Evolutionary conservation across 2,113 vertebrate genomes (phyloP), one percentile per base, ranked within the genome.

Genomic region (Callopanchax toddi): DNA sequence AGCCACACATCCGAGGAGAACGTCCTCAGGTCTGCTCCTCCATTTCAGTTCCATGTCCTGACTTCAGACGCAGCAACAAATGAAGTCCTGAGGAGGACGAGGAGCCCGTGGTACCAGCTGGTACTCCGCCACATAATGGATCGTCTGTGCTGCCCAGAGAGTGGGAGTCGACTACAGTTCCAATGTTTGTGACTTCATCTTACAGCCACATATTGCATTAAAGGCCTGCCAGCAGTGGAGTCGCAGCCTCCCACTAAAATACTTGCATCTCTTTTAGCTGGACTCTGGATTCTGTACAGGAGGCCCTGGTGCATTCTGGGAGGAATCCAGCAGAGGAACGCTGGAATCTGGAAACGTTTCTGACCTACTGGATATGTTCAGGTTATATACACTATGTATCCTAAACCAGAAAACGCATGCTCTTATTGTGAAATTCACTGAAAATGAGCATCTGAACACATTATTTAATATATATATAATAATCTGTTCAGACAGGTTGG

Each of bases 101-200:
- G 73, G 76, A 88, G 84, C 72, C 82, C 59, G 78, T 89, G 90
- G 89, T 87, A 92, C 92, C 87, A 90, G 89, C 88, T 90, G 91
- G 91, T 90, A 92, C 92, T 81, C 67, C 63, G 71, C 67, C 85
- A 87, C 85, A 93, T 91, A 93, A 93, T 81, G 91, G 61, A 78
- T 70, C 16, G 76, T 87, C 89, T 91, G 91, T 93, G 86, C 83
- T 90, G 81, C 57, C 75, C 65, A 63, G 72, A 55, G 71, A 89
- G 90, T 91, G 89, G 92, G 88, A 90, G 90, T 87, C 66, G 78
- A 89, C 88, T 91, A 89, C 87, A 88, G 87, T 80, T n/a, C 80
- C 87, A 68, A 83, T 85, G 89, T 91, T 90, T 92, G 91, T 92
- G 90, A 92, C 91, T 89, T 92, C 87, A 90, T 90, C 86, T 90